phyloP scores from a whole-genome alignment of 2,888 invertebrate species.

The Macrosoma leucophasiata region DNA sequence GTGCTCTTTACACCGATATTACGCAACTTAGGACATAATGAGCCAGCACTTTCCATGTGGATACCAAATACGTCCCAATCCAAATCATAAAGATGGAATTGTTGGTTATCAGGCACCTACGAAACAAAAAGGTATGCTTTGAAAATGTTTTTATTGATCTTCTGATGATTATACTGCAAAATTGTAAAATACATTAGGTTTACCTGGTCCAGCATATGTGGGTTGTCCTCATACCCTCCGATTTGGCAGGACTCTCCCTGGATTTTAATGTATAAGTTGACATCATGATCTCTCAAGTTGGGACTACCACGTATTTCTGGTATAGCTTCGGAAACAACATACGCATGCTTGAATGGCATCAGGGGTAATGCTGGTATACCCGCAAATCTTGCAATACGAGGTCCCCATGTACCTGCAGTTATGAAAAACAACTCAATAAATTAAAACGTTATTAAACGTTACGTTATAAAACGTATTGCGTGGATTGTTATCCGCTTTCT shows the following conservation, averaged over 20 bases:
- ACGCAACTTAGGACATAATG: slow-evolving; percentile 84
- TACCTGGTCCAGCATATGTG: slow-evolving; percentile 85
- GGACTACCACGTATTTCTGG: slow-evolving; percentile 84
- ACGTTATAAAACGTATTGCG: not conserved
- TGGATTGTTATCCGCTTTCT: not conserved
- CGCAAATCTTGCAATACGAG: slow-evolving; percentile 80
- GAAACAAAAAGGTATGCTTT: slow-evolving; percentile 14
- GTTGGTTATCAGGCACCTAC: slow-evolving; percentile 83
- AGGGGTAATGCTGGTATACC: slow-evolving; percentile 82
- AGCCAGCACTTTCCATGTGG: slow-evolving; percentile 82
- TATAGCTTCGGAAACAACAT: slow-evolving; percentile 87
- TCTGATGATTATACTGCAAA: too few relatives aligned
- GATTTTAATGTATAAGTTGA: slow-evolving; percentile 86
- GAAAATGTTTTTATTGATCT: too few relatives aligned
- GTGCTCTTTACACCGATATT: slow-evolving; percentile 88
- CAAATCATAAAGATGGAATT: slow-evolving; percentile 89
- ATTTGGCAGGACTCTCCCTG: slow-evolving; percentile 89
- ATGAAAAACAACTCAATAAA: slow-evolving; percentile 1
- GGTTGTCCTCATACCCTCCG: slow-evolving; percentile 93
- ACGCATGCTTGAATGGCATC: slow-evolving; percentile 91
- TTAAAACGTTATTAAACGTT: slow-evolving; percentile 1
- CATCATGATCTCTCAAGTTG: slow-evolving; percentile 91
- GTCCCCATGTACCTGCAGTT: slow-evolving; percentile 84
- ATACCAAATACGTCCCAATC: slow-evolving; percentile 90
- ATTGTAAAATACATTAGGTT: too few relatives aligned